Base-by-base conservation (phyloP, 2,888 invertebrate species). In the Hirtodrosophila confusa region DNA sequence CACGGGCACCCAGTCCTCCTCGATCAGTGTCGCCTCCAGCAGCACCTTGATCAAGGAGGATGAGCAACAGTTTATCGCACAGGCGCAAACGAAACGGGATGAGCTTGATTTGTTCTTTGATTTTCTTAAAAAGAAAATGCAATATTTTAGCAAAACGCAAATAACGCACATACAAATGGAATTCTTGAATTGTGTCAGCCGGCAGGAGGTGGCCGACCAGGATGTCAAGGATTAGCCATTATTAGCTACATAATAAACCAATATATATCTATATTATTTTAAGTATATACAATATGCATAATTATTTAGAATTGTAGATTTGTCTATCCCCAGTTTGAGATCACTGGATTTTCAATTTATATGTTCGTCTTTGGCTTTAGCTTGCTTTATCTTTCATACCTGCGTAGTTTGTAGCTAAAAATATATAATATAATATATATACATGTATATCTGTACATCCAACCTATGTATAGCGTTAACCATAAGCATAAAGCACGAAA, bases 131-230 rank as follows among this genome's bases (percentile, higher is more conserved):
- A 89, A 88, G 65, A 90, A 90, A 70, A 90, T 90, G 51, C 89
- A 90, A 73, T 88, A 80, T 35, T 88, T 90, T 41, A 82, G 90
- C 11, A 80, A 88, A 17, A 85, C 88, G 9, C 90, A 90, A 53
- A 90, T 90, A 3, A 90, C 91, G 33, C 83, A 87, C 29, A 90
- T 90, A 53, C 90, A 90, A 63, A 88, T 91, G 58, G 91, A 90
- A 57, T 90, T 91, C 65, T 69, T 90, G 3, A 91, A 90, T 64
- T 88, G 89, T 35, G 90, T 90, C 31, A 73, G 90, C 37, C 80
- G 83, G 17, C 89, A 87, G 60, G 90, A 90, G 65, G 82, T 84
- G 12, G 87, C 72, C 50, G 87, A 86, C n/a, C 75, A 84, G 50
- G 87, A 82, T 50, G 63, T 67, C 67, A 82, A 86, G 78, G 82